Evolutionary conservation across 1,140 invertebrate genomes (phyloP), one percentile per base, ranked within the genome.

Genomic region (Lucilia sericata): DNA sequence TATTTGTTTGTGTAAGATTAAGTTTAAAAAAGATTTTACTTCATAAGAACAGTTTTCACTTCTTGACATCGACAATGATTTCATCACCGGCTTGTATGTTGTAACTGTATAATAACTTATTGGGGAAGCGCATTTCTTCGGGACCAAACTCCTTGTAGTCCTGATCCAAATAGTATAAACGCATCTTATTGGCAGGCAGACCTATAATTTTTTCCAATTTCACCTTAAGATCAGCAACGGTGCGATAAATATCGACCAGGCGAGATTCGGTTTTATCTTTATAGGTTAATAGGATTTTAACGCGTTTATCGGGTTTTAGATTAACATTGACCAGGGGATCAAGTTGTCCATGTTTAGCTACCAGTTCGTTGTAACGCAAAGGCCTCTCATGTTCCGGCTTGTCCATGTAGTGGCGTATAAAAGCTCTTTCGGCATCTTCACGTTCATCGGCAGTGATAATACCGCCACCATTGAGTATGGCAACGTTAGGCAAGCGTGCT

Each of bases 341-440:
- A 78, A 98, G 92, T 91, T 97, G 95, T 83, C 97, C 97, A 89
- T 98, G 96, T 86, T 96, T 94, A 42, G 93, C 93, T 49, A 96
- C 93, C 51, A 98, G 92, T 91, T 97, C 96, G 87, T 93, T 94
- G 89, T 97, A 98, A 87, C 96, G 95, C 86, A 95, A 94, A 14
- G 96, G 96, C 25, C 95, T 92, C 86, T 96, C 95, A 51, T 93
- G 93, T 92, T 96, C 95, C 34, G 95, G 94, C 88, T 96, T 96
- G 88, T 97, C 95, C 95, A 97, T 96, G 90, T 96, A 98, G 89
- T 97, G 96, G 80, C 97, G 93, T 85, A 99, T 97, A 91, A 98
- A 98, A 86, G 97, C 96, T 84, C 97, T 92, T 89, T 99, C 97
- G n/a, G 97, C 96, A 88, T 97, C 96, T 91, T 98, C 96, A 84